Evolutionary conservation across 2,888 invertebrate species (phyloP).

Genomic region (Leptinotarsa juncta): DNA sequence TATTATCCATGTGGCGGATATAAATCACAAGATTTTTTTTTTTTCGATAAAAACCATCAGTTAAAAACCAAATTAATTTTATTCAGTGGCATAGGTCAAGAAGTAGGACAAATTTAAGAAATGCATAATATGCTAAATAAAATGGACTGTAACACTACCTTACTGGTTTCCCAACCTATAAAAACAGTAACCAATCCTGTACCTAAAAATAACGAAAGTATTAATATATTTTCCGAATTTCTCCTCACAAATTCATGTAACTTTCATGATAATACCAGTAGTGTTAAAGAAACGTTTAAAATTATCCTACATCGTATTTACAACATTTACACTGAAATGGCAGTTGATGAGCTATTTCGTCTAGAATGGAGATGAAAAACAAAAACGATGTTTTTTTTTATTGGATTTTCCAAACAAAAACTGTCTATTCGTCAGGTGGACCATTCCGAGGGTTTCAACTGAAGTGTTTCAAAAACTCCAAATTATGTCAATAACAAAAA

Average conservation of each 20-base stretch:
- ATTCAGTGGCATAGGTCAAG: background rate
- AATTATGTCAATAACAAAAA: background rate
- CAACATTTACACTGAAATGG: conserved; percentile 40
- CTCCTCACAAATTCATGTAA: background rate
- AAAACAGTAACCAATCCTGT: conserved; percentile 33
- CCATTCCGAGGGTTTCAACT: conserved; percentile 15
- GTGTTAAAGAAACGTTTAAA: conserved; percentile 26
- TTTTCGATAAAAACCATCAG: background rate
- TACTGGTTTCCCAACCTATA: conserved; percentile 33
- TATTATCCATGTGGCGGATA: background rate
- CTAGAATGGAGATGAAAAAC: conserved; percentile 33
- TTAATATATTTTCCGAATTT: conserved; percentile 22
- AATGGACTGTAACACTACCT: conserved; percentile 33
- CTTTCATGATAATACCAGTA: conserved; percentile 5
- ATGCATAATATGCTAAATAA: conserved; percentile 35
- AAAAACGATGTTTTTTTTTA: conserved; percentile 10
- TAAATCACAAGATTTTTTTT: background rate
- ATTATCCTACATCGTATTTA: conserved; percentile 29
- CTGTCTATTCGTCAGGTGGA: background rate
- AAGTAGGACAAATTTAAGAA: conserved; percentile 28
- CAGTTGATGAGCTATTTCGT: conserved; percentile 38
- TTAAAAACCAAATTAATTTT: conserved; percentile 1
- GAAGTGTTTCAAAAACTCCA: background rate
- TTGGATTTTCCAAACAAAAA: conserved; percentile 15
- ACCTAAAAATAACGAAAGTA: conserved; percentile 34